A percentile compares a stretch with the other conserved stretches of the same genome.
Conservation (phyloP, 2,797 vertebrate genomes). For the Geotria australis region DNA sequence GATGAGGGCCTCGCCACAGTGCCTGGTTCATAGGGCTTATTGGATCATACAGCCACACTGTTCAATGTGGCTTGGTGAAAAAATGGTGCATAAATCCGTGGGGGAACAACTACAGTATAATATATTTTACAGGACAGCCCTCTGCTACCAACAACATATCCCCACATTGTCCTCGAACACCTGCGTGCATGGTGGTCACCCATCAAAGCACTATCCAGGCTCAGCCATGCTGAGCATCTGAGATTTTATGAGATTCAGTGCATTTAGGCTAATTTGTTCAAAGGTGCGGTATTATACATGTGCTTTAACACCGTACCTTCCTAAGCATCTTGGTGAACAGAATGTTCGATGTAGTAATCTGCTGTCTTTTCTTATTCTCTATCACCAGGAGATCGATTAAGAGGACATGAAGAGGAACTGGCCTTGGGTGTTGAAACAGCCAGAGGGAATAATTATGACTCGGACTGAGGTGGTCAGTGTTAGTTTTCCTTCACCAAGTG, state of each 20-base stretch:
- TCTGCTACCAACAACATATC: too few relatives aligned
- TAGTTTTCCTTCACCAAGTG: neutral
- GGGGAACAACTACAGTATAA: too few relatives aligned
- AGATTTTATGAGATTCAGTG: neutral
- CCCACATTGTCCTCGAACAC: too few relatives aligned
- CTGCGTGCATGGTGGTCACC: too few relatives aligned
- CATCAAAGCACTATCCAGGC: too few relatives aligned
- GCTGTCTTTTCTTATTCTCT: neutral
- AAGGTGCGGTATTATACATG: neutral
- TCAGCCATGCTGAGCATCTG: neutral
- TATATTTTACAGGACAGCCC: too few relatives aligned
- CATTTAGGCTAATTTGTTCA: neutral
- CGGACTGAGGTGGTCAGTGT: conserved; percentile 21
- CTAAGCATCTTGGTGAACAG: neutral
- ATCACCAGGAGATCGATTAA: conserved; percentile 43
- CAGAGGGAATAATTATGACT: conserved; percentile 28
- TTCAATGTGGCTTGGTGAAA: too few relatives aligned
- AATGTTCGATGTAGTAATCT: neutral
- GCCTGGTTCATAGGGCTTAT: too few relatives aligned
- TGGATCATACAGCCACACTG: too few relatives aligned
- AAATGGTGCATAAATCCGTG: too few relatives aligned
- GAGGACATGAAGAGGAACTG: conserved; percentile 49
- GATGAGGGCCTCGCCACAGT: too few relatives aligned
- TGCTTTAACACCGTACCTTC: neutral
- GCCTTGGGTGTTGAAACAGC: conserved; percentile 26